phyloP scores from a whole-genome alignment of 2,888 invertebrate genomes.

The Noctua comes region DNA sequence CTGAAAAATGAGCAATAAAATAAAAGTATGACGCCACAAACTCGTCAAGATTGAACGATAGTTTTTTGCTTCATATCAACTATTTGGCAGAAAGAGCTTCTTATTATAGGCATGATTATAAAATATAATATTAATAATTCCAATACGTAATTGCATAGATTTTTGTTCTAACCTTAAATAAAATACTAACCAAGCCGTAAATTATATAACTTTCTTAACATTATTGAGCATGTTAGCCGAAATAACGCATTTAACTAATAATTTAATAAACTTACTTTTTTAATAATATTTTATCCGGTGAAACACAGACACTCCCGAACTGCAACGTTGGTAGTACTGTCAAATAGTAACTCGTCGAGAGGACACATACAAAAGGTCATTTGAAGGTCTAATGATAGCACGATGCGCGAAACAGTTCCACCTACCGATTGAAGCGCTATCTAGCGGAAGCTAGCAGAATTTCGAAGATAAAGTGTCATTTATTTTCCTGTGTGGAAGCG shows the following conservation, averaged over 20 bases:
- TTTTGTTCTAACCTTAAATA: constrained; percentile 36
- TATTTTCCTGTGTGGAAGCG: not conserved
- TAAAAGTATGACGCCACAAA: constrained; percentile 38
- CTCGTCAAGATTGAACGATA: not conserved
- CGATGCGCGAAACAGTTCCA: constrained; percentile 62
- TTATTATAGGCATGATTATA: not conserved
- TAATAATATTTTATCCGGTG: constrained; percentile 66
- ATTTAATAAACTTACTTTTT: constrained; percentile 74
- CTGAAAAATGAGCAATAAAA: constrained; percentile 21
- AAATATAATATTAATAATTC: not conserved
- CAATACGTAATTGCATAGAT: constrained; percentile 2
- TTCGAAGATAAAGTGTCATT: not conserved
- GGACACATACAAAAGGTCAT: constrained; percentile 87
- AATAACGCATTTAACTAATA: constrained; percentile 23
- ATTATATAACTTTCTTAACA: constrained; percentile 47
- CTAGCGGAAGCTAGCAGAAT: constrained; percentile 42
- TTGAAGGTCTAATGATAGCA: constrained; percentile 87
- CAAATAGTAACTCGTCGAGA: constrained; percentile 80
- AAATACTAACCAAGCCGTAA: constrained; percentile 48
- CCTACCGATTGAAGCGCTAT: constrained; percentile 43
- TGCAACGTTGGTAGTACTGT: constrained; percentile 83
- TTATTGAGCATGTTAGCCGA: constrained; percentile 26
- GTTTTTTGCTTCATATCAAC: not conserved
- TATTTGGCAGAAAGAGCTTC: not conserved
- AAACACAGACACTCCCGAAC: constrained; percentile 85